phyloP scores from a whole-genome alignment of 1,140 invertebrate species.

The Bombus sibiricus region DNA sequence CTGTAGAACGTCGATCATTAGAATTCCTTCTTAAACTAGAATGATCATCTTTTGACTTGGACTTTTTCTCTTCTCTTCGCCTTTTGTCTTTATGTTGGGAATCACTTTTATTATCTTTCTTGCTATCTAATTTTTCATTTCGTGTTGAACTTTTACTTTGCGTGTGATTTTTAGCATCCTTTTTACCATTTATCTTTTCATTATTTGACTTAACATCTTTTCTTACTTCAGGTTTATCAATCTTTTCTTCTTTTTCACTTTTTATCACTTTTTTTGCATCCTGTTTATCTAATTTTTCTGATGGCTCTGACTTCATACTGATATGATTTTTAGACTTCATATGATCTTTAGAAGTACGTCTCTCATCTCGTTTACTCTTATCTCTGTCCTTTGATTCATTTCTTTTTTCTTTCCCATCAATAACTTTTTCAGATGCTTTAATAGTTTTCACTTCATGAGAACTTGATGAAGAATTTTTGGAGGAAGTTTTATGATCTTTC shows the following conservation, averaged over 20 bases:
- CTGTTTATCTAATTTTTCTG: slow-evolving; percentile 54
- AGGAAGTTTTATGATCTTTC: slow-evolving; percentile 74
- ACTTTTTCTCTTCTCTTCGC: slow-evolving; percentile 78
- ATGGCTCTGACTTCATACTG: slow-evolving; percentile 50
- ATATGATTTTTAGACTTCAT: slow-evolving; percentile 60
- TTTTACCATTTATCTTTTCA: slow-evolving; percentile 65
- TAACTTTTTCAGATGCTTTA: slow-evolving; percentile 69
- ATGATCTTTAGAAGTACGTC: slow-evolving; percentile 70
- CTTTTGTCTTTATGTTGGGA: slow-evolving; percentile 75
- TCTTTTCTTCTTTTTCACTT: slow-evolving; percentile 63
- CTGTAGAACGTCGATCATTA: slow-evolving; percentile 79
- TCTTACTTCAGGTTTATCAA: slow-evolving; percentile 53
- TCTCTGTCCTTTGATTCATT: slow-evolving; percentile 81
- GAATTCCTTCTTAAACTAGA: slow-evolving; percentile 78
- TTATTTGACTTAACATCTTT: slow-evolving; percentile 58
- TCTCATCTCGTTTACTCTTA: slow-evolving; percentile 76
- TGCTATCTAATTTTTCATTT: slow-evolving; percentile 69
- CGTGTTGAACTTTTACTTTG: slow-evolving; percentile 66
- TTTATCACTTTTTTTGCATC: slow-evolving; percentile 54
- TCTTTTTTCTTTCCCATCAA: slow-evolving; percentile 67
- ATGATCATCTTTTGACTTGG: slow-evolving; percentile 79
- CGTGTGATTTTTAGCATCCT: slow-evolving; percentile 64
- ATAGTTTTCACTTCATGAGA: slow-evolving; percentile 55
- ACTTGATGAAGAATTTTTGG: slow-evolving; percentile 67
- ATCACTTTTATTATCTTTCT: slow-evolving; percentile 67